Percentiles rank a stretch among this genome's conserved stretches.
These are phyloP conservation scores for Daktulosphaira vitifoliae DNA, from an alignment of 1,140 invertebrate genomes.

Conservation along the genomic window DNA sequence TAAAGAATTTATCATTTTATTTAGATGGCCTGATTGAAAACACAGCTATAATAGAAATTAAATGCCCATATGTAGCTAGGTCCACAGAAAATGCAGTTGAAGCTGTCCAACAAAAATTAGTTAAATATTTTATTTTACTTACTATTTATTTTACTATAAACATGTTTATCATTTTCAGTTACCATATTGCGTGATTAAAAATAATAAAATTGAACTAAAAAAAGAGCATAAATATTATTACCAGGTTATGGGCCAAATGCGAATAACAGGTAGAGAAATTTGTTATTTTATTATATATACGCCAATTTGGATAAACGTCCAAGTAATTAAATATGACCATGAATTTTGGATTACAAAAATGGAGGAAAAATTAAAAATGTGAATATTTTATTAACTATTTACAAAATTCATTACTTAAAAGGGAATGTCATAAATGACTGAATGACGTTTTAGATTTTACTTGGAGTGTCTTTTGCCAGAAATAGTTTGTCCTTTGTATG, in stretches of 20 bases:
- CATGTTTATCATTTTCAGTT: neutral
- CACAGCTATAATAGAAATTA: neutral
- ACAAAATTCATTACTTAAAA: too few relatives aligned
- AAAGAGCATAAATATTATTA: conserved; percentile 1
- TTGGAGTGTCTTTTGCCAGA: too few relatives aligned
- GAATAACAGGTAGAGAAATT: neutral
- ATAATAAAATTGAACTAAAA: conserved; percentile 3
- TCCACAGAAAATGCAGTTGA: neutral
- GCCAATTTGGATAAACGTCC: neutral
- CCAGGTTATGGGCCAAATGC: conserved; percentile 7
- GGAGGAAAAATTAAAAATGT: neutral
- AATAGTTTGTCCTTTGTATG: too few relatives aligned
- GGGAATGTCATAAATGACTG: too few relatives aligned
- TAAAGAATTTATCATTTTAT: neutral
- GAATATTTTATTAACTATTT: too few relatives aligned
- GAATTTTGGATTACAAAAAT: neutral
- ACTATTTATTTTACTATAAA: neutral
- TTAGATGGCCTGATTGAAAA: neutral
- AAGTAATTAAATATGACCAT: neutral
- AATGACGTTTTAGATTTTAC: too few relatives aligned
- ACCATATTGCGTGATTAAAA: neutral
- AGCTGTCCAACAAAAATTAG: neutral
- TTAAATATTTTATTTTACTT: neutral
- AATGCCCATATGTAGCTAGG: neutral
- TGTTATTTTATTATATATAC: neutral